Conservation (phyloP, 2,888 invertebrate genomes). For the Nephrotoma flavescens region DNA sequence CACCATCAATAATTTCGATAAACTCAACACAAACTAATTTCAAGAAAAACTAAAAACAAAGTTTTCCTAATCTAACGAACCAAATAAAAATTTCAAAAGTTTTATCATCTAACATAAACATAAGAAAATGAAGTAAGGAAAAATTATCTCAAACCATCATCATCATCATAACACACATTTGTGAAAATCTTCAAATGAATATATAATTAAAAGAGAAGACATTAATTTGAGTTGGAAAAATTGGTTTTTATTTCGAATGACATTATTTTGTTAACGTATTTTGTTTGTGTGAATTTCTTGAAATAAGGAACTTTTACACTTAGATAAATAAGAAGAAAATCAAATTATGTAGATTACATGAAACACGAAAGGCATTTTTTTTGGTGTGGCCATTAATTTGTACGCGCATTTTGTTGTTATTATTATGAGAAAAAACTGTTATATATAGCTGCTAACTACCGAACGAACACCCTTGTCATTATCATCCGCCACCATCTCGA, state of each 20-base stretch:
- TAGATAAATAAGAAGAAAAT: background rate
- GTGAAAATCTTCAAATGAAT: background rate
- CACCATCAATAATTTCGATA: background rate
- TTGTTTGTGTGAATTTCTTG: background rate
- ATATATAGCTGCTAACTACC: background rate
- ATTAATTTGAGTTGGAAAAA: background rate
- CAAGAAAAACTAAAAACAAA: background rate
- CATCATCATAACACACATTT: background rate
- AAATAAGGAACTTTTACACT: background rate
- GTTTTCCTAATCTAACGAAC: background rate
- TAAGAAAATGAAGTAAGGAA: background rate
- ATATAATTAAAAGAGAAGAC: background rate
- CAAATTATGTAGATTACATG: background rate
- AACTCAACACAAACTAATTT: background rate
- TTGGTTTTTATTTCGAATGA: background rate
- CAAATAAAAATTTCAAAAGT: background rate
- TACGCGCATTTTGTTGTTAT: background rate
- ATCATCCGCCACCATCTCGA: background rate
- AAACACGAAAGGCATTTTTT: background rate
- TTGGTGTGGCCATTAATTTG: background rate
- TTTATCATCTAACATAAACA: background rate
- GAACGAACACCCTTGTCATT: background rate
- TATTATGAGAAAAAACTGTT: background rate
- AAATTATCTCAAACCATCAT: background rate
- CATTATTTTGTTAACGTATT: background rate